Conservation (phyloP, 2,113 vertebrate genomes). For the Engraulis encrasicolus region DNA sequence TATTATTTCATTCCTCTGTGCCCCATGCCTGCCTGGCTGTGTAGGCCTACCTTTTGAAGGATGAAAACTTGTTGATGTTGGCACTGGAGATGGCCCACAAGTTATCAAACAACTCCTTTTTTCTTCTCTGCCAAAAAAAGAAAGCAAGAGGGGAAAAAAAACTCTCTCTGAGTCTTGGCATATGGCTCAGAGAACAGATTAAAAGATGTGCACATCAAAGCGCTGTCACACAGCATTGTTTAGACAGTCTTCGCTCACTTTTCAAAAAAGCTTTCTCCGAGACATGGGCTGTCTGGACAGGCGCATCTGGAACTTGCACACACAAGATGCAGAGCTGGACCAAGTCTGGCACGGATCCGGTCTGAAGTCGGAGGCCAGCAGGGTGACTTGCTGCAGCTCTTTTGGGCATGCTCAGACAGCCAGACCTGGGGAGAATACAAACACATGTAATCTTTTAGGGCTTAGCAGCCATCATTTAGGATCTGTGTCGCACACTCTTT, state of each 20-base stretch:
- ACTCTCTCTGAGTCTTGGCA: background rate
- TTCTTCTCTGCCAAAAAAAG: background rate
- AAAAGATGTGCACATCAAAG: slow-evolving; percentile 51
- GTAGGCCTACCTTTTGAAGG: slow-evolving; percentile 25
- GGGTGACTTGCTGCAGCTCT: background rate
- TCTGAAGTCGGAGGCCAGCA: background rate
- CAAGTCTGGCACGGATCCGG: background rate
- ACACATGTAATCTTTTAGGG: background rate
- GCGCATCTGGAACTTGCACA: background rate
- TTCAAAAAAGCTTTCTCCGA: background rate
- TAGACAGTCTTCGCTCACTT: slow-evolving; percentile 25
- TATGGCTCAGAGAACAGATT: slow-evolving; percentile 37
- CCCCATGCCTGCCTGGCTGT: background rate
- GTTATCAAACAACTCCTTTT: slow-evolving; percentile 21
- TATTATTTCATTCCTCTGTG: slow-evolving; percentile 23
- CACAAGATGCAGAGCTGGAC: too few species aligned
- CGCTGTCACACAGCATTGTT: slow-evolving; percentile 35
- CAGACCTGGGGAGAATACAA: background rate
- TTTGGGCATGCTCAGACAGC: background rate
- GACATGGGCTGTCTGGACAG: background rate
- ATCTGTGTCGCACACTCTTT: slow-evolving; percentile 22
- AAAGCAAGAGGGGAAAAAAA: background rate
- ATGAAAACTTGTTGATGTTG: slow-evolving; percentile 26
- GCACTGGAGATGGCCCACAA: background rate
- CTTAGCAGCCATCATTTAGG: background rate